Evolutionary conservation across 2,797 vertebrate species (phyloP), one percentile per base, ranked within the genome.

Genomic region (Myoxocephalus aenaeus): DNA sequence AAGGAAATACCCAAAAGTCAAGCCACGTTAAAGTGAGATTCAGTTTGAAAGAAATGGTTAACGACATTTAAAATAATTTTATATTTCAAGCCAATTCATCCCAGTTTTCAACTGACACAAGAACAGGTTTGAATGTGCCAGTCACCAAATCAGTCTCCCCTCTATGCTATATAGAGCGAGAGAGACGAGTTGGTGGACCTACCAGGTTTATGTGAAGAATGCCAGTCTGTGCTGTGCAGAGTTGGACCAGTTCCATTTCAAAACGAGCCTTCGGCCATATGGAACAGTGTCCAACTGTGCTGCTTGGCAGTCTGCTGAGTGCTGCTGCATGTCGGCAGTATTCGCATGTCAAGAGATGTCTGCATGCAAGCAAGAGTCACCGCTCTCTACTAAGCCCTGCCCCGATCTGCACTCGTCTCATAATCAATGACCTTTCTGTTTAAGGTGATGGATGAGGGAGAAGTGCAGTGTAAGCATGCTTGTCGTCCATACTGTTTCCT

Each of bases 391-490:
- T 76, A 72, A 67, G 82, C 78, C 73, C 70, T 48, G 81, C 71
- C 50, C 81, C 32, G 34, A 79, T 57, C 80, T 57, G 72, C 84
- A 86, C 87, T 81, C 85, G 32, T 70, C 83, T 79, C 85, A 84
- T 88, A 91, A 93, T 93, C 92, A 89, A 90, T 93, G 90, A 94
- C 92, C 94, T 94, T 92, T 94, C 86, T 86, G 86, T 86, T 85
- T 86, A 82, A 84, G 88, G 90, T 92, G 93, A 95, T 92, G 90
- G 91, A 94, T 92, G 91, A 90, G 83, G 83, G 46, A 80, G 86
- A 88, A 93, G 74, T 53, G 91, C 92, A 80, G 85, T 71, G 91
- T 90, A 88, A 94, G 94, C 94, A 86, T 8, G 58, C 76, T 79
- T 86, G 78, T 82, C 66, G 67, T 87, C 86, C 83, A 69, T 50